These are phyloP conservation scores for Cassiopea andromeda DNA, from an alignment of 30 jellyfish, hydroid and myxozoan species.

Conservation along the genomic window DNA sequence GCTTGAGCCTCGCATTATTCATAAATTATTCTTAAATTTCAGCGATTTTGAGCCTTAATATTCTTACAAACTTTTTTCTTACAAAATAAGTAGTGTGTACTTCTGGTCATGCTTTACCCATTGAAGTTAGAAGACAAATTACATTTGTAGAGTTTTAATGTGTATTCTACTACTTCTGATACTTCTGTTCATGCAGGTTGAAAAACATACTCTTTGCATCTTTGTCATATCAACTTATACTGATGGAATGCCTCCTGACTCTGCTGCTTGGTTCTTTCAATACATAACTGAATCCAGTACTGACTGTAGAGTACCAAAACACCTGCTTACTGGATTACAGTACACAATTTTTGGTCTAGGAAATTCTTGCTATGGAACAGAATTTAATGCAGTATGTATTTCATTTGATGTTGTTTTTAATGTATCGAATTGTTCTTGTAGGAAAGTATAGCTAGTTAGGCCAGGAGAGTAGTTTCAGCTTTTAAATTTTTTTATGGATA, in stretches of 20 bases:
- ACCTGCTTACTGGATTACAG: constrained; percentile 72
- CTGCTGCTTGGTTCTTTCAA: constrained; percentile 87
- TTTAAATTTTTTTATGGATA: too few species aligned
- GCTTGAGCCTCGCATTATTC: too few species aligned
- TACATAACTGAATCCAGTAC: constrained; percentile 83
- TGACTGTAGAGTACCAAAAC: constrained; percentile 94
- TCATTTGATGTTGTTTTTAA: too few species aligned
- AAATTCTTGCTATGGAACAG: constrained; percentile 82
- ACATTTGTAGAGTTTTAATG: too few species aligned
- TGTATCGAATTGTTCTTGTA: too few species aligned
- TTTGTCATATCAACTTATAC: constrained; percentile 89
- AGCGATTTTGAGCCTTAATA: too few species aligned
- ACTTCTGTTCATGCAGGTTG: constrained; percentile 53
- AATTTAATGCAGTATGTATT: constrained; percentile 84
- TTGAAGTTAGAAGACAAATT: too few species aligned
- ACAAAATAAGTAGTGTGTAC: neutral
- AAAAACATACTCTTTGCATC: constrained; percentile 15
- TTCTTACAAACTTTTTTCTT: too few species aligned
- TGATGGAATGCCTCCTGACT: constrained; percentile 88
- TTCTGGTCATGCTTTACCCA: neutral
- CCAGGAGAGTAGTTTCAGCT: too few species aligned
- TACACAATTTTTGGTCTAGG: constrained; percentile 98
- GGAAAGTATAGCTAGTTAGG: too few species aligned
- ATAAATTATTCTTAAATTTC: too few species aligned
- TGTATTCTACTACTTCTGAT: neutral